Base-by-base conservation (phyloP, 2,113 vertebrate species). In the Polyodon spathula region DNA sequence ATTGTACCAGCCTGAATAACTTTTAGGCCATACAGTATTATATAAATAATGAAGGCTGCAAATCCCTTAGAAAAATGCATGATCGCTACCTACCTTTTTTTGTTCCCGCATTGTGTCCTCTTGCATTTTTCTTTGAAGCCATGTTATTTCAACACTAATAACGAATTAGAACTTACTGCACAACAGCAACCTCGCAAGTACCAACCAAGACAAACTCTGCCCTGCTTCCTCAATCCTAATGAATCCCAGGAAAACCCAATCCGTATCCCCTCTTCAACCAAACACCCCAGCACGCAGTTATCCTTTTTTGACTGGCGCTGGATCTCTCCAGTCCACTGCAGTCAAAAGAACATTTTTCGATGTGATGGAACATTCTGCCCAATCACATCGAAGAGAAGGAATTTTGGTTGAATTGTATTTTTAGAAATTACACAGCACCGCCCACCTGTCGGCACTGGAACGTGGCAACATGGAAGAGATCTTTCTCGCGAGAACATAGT, bases 381-480 rank as follows among this genome's bases (percentile, higher is more conserved):
- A 80, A 78, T 80, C 1, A 8, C 0, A 1, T 40, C 12, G 0
- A 37, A 68, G 75, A 59, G 62, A 63, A 56, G 65, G 63, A 37
- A 6, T 54, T 63, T 70, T 77, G 73, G 78, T 79, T 81, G 73
- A 81, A 68, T 75, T 68, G 72, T 78, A 74, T 81, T 27, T 27
- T 27, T 27, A 27, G 79, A 76, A 65, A 60, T 46, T 62, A 60
- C 48, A 27, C 61, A 65, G 56, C 63, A 62, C 71, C 76, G 71
- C 78, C 79, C 17, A 16, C 40, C 41, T 40, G 40, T 11, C 51
- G 67, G 64, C 50, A 16, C 70, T 73, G 62, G 79, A 81, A 81
- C 81, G 79, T 84, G 81, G 79, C 81, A 83, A 77, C 64, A 81
- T 81, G 76, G 79, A 68, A 62, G 75, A 8, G 59, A 10, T 37